phyloP scores from a whole-genome alignment of 2,797 vertebrate species.

The Margarornis squamiger region DNA sequence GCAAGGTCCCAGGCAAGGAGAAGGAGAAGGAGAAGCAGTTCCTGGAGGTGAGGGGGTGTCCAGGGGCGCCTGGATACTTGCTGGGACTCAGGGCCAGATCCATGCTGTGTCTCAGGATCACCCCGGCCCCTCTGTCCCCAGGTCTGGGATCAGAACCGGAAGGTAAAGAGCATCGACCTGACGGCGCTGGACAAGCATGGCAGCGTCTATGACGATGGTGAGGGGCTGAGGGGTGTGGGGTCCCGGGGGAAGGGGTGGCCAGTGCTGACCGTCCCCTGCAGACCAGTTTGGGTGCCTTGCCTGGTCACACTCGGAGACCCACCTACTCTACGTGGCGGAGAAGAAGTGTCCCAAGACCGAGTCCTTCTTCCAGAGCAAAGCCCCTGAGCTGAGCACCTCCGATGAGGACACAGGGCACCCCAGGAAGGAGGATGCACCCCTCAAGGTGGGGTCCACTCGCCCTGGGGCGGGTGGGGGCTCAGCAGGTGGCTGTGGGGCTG shows the following conservation, averaged over 20 bases:
- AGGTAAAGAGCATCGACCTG: slow-evolving; percentile 91
- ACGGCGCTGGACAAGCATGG: slow-evolving; percentile 91
- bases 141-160: slow-evolving; percentile 95
- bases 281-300: slow-evolving; percentile 95
- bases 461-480: slow-evolving; percentile 75
- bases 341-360: slow-evolving; percentile 90
- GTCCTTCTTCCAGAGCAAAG: slow-evolving; percentile 90
- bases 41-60: slow-evolving; percentile 82
- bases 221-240: not conserved
- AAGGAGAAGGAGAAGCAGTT: slow-evolving; percentile 92
- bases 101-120: rapidly evolving
- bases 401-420: slow-evolving; percentile 71
- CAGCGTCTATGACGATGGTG: slow-evolving; percentile 91
- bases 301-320: slow-evolving; percentile 98
- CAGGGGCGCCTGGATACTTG: not conserved
- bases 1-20: slow-evolving; percentile 81
- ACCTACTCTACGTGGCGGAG: slow-evolving; percentile 95
- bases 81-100: rapidly evolving
- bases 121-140: slow-evolving; percentile 41
- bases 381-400: slow-evolving; percentile 74
- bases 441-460: slow-evolving; percentile 62
- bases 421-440: slow-evolving; percentile 72
- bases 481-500: slow-evolving; percentile 68
- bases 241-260: not conserved
- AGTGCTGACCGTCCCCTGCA: slow-evolving; percentile 48